phyloP scores from a whole-genome alignment of 2,113 vertebrate species.

The Gobius niger region DNA sequence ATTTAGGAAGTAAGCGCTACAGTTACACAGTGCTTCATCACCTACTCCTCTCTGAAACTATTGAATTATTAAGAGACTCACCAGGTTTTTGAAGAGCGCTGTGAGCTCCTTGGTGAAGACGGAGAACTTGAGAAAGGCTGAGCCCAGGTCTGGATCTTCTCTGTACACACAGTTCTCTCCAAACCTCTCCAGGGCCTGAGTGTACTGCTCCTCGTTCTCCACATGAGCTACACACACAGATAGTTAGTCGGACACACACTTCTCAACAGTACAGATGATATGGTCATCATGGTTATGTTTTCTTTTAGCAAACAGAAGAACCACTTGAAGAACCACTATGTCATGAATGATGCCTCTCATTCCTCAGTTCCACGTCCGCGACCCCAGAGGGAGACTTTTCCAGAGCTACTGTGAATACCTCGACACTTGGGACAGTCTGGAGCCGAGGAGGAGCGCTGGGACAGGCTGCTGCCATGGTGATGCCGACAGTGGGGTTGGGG shows the following conservation, averaged over 20 bases:
- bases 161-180: conserved; percentile 97
- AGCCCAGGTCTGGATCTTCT: conserved; percentile 96
- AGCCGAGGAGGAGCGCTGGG: conserved; percentile 15
- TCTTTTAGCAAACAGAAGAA: no score
- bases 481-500: not conserved
- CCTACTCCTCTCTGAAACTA: no score
- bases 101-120: conserved; percentile 99
- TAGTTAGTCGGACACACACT: not conserved
- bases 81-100: conserved; percentile 98
- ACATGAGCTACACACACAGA: conserved; percentile 85
- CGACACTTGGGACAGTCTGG: conserved; percentile 32
- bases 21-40: no score
- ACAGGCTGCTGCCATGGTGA: conserved; percentile 56
- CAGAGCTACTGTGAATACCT: conserved; percentile 40
- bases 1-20: no score
- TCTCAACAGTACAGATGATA: not conserved
- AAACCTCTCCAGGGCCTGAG: conserved; percentile 97
- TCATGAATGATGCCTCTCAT: no score
- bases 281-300: not conserved
- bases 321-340: no score
- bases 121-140: conserved; percentile 96
- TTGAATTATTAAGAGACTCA: conserved; percentile 71
- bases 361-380: no score
- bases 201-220: conserved; percentile 98
- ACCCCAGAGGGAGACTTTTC: conserved; percentile 8